Evolutionary conservation across 2,888 invertebrate species (phyloP).

Genomic region (Rhopalosiphum nymphaeae): DNA sequence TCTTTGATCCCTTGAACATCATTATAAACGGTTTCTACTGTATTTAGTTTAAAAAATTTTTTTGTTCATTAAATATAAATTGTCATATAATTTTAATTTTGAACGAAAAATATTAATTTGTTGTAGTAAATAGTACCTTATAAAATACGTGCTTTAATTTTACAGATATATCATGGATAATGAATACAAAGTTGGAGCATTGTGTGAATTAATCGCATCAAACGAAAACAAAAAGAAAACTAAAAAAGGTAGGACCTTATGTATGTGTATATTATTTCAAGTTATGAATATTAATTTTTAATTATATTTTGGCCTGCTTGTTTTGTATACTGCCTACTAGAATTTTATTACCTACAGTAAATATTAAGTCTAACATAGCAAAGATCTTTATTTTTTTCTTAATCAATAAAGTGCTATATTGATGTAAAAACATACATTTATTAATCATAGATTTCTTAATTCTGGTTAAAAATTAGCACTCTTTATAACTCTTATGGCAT

Average conservation of each 20-base stretch:
- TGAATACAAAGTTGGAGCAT: conserved; percentile 49
- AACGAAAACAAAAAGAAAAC: conserved; percentile 19
- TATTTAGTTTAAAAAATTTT: too few relatives aligned
- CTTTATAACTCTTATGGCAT: neutral
- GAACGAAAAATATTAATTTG: too few relatives aligned
- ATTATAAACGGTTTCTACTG: too few relatives aligned
- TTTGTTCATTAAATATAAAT: too few relatives aligned
- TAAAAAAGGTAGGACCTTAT: neutral
- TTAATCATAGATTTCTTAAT: neutral
- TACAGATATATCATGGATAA: conserved; percentile 20
- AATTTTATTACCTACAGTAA: neutral
- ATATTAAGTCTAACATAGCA: neutral
- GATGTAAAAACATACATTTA: neutral
- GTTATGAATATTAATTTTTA: neutral
- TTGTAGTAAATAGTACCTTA: neutral
- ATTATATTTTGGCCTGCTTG: neutral
- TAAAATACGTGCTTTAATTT: neutral
- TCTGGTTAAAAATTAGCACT: neutral
- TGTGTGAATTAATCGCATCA: conserved; percentile 30
- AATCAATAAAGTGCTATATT: neutral
- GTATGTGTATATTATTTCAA: neutral
- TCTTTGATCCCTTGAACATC: too few relatives aligned
- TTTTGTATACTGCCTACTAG: neutral
- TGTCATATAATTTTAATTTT: too few relatives aligned
- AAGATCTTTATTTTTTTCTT: neutral